Percentiles rank a stretch among this genome's conserved stretches.
Evolutionary conservation across 2,113 vertebrate species (phyloP).

Genomic region (Ceyx cyanopectus): DNA sequence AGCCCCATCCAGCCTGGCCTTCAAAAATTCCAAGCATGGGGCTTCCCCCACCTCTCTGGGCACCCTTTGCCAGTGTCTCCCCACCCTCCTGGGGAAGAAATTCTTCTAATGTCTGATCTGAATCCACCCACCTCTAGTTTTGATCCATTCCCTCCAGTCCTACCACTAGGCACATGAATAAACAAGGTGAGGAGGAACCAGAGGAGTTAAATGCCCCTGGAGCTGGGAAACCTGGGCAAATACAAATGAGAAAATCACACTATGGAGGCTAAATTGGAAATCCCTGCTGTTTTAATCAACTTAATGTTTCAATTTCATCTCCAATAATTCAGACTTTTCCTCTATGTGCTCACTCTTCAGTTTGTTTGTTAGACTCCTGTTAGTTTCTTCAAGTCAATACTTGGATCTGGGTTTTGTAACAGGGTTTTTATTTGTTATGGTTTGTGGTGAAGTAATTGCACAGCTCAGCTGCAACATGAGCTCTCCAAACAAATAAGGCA

Average conservation of each 20-base stretch:
- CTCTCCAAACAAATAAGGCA: neutral
- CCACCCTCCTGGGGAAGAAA: no score
- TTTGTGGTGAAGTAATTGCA: neutral
- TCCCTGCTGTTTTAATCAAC: slow-evolving; percentile 21
- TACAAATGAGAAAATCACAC: neutral
- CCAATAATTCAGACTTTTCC: neutral
- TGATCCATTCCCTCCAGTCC: no score
- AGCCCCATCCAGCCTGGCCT: no score
- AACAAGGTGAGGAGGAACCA: neutral
- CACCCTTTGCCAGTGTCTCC: no score
- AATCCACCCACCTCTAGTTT: no score
- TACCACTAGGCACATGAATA: neutral
- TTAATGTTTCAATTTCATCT: neutral
- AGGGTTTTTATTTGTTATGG: neutral
- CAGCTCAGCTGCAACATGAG: neutral
- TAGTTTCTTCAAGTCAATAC: neutral
- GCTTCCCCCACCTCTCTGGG: no score
- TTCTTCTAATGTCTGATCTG: no score
- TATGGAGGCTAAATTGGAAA: neutral
- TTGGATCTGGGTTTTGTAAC: neutral
- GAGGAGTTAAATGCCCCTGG: neutral
- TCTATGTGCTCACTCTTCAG: neutral
- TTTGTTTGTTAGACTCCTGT: neutral
- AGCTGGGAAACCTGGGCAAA: neutral
- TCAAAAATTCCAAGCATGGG: no score